Conservation (phyloP, 2,888 invertebrate species). For the Plagiodera versicolora region DNA sequence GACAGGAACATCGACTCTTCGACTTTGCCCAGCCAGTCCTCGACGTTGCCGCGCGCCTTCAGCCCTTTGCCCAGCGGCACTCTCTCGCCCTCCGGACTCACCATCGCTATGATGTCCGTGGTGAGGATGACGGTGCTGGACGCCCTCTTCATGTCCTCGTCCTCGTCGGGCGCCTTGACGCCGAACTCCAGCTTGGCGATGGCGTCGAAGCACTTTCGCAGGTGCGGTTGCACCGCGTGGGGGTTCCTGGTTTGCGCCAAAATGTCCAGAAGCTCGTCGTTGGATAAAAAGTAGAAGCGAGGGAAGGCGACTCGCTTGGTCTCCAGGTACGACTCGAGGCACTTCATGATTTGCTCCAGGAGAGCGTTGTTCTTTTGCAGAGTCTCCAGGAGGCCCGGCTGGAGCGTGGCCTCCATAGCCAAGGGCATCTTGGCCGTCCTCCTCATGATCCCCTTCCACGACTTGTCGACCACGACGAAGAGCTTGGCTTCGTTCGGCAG, state of each 20-base stretch:
- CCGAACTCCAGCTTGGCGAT: constrained; percentile 79
- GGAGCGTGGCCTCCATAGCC: constrained; percentile 79
- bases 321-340: constrained; percentile 86
- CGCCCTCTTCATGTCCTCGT: constrained; percentile 51
- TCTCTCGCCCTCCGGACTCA: constrained; percentile 86
- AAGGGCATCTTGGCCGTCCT: constrained; percentile 78
- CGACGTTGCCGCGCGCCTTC: constrained; percentile 82
- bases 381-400: constrained; percentile 69
- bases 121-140: constrained; percentile 59
- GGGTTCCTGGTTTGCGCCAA: constrained; percentile 80
- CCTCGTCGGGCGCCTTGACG: constrained; percentile 56
- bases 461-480: constrained; percentile 84
- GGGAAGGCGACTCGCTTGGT: constrained; percentile 87
- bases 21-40: constrained; percentile 90
- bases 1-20: constrained; percentile 87
- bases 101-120: constrained; percentile 85
- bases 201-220: constrained; percentile 88
- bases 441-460: constrained; percentile 87
- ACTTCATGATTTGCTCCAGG: constrained; percentile 87
- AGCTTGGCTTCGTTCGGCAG: constrained; percentile 87
- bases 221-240: constrained; percentile 85
- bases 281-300: constrained; percentile 86
- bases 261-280: constrained; percentile 87
- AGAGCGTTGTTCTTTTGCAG: constrained; percentile 74
- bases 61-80: constrained; percentile 70